Percentiles rank a stretch among this genome's conserved stretches.
Conservation (phyloP, 2,113 vertebrate species). For the Zingel zingel region DNA sequence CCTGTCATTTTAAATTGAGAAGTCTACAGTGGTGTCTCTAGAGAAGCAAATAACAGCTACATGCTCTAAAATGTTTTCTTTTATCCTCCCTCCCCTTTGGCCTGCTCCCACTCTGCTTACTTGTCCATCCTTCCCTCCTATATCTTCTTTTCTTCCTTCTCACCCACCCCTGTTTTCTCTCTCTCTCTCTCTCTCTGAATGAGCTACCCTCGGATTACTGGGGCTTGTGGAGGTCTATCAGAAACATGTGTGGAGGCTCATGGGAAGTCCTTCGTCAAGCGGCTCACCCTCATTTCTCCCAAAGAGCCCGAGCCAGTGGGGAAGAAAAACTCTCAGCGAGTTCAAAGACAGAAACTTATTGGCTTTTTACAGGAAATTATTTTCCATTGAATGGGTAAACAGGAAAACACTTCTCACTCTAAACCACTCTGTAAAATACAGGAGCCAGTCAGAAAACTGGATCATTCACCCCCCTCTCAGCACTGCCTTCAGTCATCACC, state of each 20-base stretch:
- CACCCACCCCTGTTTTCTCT: constrained; percentile 50
- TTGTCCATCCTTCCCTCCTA: constrained; percentile 48
- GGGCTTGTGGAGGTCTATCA: constrained; percentile 86
- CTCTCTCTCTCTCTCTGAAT: constrained; percentile 72
- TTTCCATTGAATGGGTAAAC: constrained; percentile 75
- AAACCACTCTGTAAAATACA: constrained; percentile 66
- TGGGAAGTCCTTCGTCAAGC: constrained; percentile 80
- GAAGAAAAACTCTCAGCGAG: constrained; percentile 71
- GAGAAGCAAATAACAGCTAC: constrained; percentile 58
- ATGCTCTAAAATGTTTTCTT: constrained; percentile 71
- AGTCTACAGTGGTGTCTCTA: constrained; percentile 43
- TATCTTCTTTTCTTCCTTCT: constrained; percentile 62
- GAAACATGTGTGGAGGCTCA: constrained; percentile 86
- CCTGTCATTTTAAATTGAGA: constrained; percentile 61
- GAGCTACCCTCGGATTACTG: constrained; percentile 82
- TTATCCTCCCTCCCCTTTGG: constrained; percentile 62
- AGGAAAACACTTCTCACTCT: constrained; percentile 70
- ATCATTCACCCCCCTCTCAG: constrained; percentile 34
- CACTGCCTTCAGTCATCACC: constrained; percentile 37
- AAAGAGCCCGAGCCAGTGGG: constrained; percentile 61
- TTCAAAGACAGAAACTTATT: constrained; percentile 74
- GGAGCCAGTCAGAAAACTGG: constrained; percentile 65
- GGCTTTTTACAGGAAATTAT: constrained; percentile 78
- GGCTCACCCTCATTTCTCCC: constrained; percentile 70
- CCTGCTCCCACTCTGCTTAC: constrained; percentile 54